Evolutionary conservation across 1,140 invertebrate species (phyloP), one percentile per base, ranked within the genome.

Genomic region (Ceratosolen fusciceps): DNA sequence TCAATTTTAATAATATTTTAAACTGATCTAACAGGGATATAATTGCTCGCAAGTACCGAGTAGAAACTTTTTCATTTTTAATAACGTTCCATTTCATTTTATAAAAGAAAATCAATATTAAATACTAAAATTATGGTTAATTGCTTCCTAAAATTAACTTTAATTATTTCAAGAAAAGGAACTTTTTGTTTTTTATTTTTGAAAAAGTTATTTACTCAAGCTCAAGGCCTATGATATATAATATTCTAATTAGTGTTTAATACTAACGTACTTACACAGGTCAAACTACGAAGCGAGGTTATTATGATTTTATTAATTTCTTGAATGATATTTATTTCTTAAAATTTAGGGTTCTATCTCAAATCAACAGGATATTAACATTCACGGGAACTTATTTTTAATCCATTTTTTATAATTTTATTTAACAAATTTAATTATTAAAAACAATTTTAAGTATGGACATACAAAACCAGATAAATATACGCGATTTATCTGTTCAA

Each of bases 211-310:
- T 65, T 37, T 31, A 9, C 29, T 65, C 60, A 37, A 65, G 60
- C 31, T 65, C 19, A 65, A 10, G 16, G 16, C 43, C 24, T 54
- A 71, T 14, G 54, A 19, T 56, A 74, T 10, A 43, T 54, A 16
- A 19, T 16, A 60, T 74, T 74, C 26, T 72, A 74, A 75, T 65
- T 65, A 75, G 58, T 19, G 4, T 26, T 12, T 75, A 31, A 47
- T 47, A 10, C 2, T 47, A 60, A 26, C n/a, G 73, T 26, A 37
- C 8, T 43, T 47, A 19, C 49, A 34, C 14, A 37, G 16, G 7
- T 8, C 9, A 65, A 37, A n/a, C 14, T 37, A 14, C 31, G 34
- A 2, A 62, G 58, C 34, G 4, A 37, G 60, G 60, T 31, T 65
- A 37, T 65, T 37, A 8, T 37, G 19, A 37, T 65, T 65, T 37